Evolutionary conservation across 2,888 invertebrate genomes (phyloP), one percentile per base, ranked within the genome.

Genomic region (Deroplatys truncata): DNA sequence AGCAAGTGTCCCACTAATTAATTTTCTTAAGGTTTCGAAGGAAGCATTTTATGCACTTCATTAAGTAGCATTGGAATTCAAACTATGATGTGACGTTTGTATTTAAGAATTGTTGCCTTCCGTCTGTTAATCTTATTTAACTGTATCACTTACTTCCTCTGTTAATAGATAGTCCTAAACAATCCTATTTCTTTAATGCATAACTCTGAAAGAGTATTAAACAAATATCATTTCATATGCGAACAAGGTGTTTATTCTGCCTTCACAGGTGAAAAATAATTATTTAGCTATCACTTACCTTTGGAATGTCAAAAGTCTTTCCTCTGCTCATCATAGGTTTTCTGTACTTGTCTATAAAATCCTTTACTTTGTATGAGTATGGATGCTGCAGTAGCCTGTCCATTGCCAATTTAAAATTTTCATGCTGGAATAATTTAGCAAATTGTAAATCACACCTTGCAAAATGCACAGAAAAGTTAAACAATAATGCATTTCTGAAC

Each of bases 321-420:
- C 94, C 94, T 92, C 96, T 95, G 90, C 94, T 94, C 91, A 95
- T 93, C 84, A 97, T 92, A 0, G 95, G 93, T 92, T 95, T 96
- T 91, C 97, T 94, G 92, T 95, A 98, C 91, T 96, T 94, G 91
- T 96, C 95, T 92, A 99, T 95, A 91, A 98, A 97, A 84, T 97
- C 96, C 92, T 96, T 95, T 56, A 94, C 94, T 92, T 94, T 95
- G 91, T 96, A 96, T 0, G 98, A 95, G 93, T 97, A 96, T 0
- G 98, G 97, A 92, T 97, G 95, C 10, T 95, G 93, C 16, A 94
- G 93, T 86, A 99, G 93, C 91, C 97, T 95, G 89, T 97, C 96
- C 94, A 98, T 95, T 0, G 97, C 95, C 90, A 94, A 93, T 89
- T 96, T 93, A 92, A 98, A 97, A 92, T 96, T 96, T 3, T 95